Evolutionary conservation across 2,113 vertebrate genomes (phyloP).

Genomic region (Gobius niger): DNA sequence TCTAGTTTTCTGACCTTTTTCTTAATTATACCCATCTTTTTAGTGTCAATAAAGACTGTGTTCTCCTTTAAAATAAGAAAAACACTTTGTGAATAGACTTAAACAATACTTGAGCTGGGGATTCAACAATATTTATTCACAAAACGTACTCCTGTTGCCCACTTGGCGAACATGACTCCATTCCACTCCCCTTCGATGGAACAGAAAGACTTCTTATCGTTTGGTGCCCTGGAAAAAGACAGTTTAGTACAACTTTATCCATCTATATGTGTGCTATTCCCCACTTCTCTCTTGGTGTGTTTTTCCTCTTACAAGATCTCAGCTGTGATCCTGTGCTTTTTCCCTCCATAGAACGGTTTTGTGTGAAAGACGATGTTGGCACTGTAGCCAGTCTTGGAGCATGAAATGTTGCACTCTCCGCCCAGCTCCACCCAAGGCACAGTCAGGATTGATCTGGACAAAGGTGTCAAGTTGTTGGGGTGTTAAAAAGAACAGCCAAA

Average conservation of each 20-base stretch:
- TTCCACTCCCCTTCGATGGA: conserved; percentile 99
- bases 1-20: conserved; percentile 97
- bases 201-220: conserved; percentile 96
- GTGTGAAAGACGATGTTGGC: conserved; percentile 96
- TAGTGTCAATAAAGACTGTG: conserved; percentile 94
- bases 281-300: neutral
- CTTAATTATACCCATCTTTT: conserved; percentile 92
- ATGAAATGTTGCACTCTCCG: conserved; percentile 94
- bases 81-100: neutral
- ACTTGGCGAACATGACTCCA: conserved; percentile 95
- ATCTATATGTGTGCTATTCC: neutral
- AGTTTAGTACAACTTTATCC: neutral
- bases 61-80: conserved; percentile 82
- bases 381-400: conserved; percentile 95
- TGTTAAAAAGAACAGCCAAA: neutral
- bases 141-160: conserved; percentile 87
- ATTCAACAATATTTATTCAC: no score
- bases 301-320: conserved; percentile 91
- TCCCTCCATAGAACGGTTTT: conserved; percentile 98
- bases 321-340: conserved; percentile 98
- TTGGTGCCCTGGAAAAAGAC: conserved; percentile 82
- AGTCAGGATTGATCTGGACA: conserved; percentile 93
- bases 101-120: neutral
- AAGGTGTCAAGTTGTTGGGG: conserved; percentile 3
- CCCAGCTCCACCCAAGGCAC: conserved; percentile 99